Percentiles rank a stretch among this genome's conserved stretches.
phyloP scores from a whole-genome alignment of 2,888 invertebrate genomes.

The Tuta absoluta region DNA sequence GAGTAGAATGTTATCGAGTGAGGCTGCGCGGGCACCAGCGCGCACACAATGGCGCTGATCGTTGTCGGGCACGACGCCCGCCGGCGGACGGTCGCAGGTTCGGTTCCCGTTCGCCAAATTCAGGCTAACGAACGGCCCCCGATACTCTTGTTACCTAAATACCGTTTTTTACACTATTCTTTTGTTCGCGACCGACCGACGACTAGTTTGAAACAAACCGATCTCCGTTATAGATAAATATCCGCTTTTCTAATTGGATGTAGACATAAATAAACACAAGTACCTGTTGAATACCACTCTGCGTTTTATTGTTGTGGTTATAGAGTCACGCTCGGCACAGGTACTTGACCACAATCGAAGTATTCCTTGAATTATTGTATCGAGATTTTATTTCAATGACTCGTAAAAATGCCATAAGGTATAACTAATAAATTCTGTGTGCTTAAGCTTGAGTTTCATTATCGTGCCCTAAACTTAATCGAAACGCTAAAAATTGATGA shows the following conservation, averaged over 20 bases:
- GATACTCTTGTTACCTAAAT: slow-evolving; percentile 56
- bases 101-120: slow-evolving; percentile 71
- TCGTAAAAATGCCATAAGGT: slow-evolving; percentile 34
- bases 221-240: slow-evolving; percentile 38
- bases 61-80: slow-evolving; percentile 69
- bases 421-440: slow-evolving; percentile 47
- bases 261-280: slow-evolving; percentile 20
- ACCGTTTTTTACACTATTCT: slow-evolving; percentile 52
- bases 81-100: slow-evolving; percentile 50
- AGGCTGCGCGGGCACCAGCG: slow-evolving; percentile 44
- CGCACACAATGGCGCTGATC: slow-evolving; percentile 74
- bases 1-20: slow-evolving; percentile 64
- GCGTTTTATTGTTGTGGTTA: background rate
- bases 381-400: slow-evolving; percentile 2
- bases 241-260: slow-evolving; percentile 28
- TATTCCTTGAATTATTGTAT: background rate
- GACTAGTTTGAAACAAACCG: slow-evolving; percentile 28
- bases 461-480: slow-evolving; percentile 57
- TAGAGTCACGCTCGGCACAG: background rate
- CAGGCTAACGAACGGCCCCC: slow-evolving; percentile 68
- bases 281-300: slow-evolving; percentile 9
- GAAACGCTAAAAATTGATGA: slow-evolving; percentile 60
- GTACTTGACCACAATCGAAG: slow-evolving; percentile 9
- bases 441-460: slow-evolving; percentile 46
- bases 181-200: slow-evolving; percentile 35